Base-by-base conservation (phyloP, 2,797 vertebrate species). In the Dendrocincla tyrannina region DNA sequence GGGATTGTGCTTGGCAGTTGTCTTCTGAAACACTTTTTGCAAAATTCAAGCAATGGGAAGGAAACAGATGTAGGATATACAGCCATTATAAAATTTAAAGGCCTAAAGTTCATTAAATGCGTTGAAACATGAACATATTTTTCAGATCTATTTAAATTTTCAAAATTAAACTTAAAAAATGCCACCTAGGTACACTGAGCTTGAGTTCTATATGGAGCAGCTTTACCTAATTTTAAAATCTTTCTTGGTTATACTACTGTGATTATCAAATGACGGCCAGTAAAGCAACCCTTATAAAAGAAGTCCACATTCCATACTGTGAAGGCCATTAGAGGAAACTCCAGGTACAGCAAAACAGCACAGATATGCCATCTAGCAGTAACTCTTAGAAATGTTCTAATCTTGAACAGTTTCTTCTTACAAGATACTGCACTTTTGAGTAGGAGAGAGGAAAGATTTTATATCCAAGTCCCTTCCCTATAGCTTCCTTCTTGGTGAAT, bases 331-430 rank as follows among this genome's bases (percentile, higher is more conserved):
- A 87, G 49, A 68, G 67, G 94, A 95, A 95, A 62, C 53, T 69
- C 62, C 16, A 13, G 41, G 42, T 96, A 91, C 32, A 42, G 56
- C 95, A 96, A 92, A 88, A 90, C 94, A 97, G 97, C 90, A 97
- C 97, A 96, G 96, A 98, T 97, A 96, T 98, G 98, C 98, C 98
- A 98, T 92, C 98, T 98, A 98, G 97, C 98, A 98, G 98, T 46
- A 80, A 44, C 58, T 80, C 44, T 86, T 79, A 96, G 94, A 93
- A 98, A 95, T 94, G 95, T 96, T 84, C 85, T 87, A 76, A 27
- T 67, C n/a, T 47, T 77, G 53, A 92, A 47, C 32, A 41, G 23
- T 58, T 74, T 6, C 47, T 91, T 95, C 60, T 94, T 83, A 88
- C 30, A 66, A 93, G 32, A 88, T 77, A 78, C 24, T 81, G 52